Evolutionary conservation across 2,888 invertebrate species (phyloP).

Genomic region (Apodemia duryi): DNA sequence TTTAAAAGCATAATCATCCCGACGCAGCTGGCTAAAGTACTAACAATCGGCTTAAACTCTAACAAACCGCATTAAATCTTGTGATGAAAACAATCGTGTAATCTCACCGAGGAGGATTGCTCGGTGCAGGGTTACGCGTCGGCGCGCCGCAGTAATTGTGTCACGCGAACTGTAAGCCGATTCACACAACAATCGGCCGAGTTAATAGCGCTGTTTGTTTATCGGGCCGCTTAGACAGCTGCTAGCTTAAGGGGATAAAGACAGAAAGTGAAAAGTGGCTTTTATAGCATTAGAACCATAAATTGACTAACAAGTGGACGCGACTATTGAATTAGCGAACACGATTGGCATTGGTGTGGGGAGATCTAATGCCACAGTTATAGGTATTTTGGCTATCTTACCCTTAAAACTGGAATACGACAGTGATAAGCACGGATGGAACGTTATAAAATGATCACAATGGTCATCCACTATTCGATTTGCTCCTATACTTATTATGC

Average conservation of each 20-base stretch:
- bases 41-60: neutral
- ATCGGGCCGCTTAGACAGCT: neutral
- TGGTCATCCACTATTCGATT: too few species aligned
- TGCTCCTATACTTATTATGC: too few species aligned
- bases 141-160: constrained; percentile 31
- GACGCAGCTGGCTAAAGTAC: neutral
- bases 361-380: too few species aligned
- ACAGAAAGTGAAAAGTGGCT: neutral
- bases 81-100: neutral
- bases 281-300: neutral
- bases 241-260: neutral
- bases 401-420: too few species aligned
- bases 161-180: constrained; percentile 23
- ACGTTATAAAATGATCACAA: too few species aligned
- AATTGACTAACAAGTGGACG: too few species aligned
- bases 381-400: too few species aligned
- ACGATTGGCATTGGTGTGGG: too few species aligned
- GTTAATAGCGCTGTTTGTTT: neutral
- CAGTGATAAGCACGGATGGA: too few species aligned
- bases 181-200: constrained; percentile 2
- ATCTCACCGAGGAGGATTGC: constrained; percentile 1
- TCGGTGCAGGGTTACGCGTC: constrained; percentile 26
- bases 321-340: too few species aligned
- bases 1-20: too few species aligned
- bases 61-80: constrained; percentile 6